Evolutionary conservation across 2,113 vertebrate genomes (phyloP).

Genomic region (Erythrocercus mccallii): DNA sequence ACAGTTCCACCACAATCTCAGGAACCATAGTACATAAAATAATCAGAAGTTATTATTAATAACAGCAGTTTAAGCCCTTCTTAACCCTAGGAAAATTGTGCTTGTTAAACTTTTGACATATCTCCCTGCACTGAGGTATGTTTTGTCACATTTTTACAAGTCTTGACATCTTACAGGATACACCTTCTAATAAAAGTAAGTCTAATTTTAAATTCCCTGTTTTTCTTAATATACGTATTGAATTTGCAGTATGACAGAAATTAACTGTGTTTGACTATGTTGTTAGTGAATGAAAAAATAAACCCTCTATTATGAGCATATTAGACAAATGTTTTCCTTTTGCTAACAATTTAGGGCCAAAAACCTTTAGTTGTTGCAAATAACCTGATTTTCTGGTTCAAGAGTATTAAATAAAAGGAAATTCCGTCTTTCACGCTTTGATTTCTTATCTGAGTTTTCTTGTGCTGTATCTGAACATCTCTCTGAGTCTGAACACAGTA

Average conservation of each 20-base stretch:
- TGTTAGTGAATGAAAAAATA: neutral
- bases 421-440: neutral
- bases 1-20: neutral
- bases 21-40: neutral
- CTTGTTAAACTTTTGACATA: neutral
- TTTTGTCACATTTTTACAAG: neutral
- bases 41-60: neutral
- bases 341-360: neutral
- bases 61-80: neutral
- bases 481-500: neutral
- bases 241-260: neutral
- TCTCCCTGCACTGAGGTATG: neutral
- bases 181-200: neutral
- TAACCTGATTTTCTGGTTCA: neutral
- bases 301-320: neutral
- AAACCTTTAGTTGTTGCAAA: neutral
- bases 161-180: neutral
- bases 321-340: neutral
- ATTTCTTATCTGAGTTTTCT: neutral
- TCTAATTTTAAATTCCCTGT: neutral
- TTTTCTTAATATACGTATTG: neutral
- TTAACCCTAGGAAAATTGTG: neutral
- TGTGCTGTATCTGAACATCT: neutral
- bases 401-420: neutral
- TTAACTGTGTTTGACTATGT: neutral